Base-by-base conservation (phyloP, 2,888 invertebrate genomes). In the Scotopteryx bipunctaria region DNA sequence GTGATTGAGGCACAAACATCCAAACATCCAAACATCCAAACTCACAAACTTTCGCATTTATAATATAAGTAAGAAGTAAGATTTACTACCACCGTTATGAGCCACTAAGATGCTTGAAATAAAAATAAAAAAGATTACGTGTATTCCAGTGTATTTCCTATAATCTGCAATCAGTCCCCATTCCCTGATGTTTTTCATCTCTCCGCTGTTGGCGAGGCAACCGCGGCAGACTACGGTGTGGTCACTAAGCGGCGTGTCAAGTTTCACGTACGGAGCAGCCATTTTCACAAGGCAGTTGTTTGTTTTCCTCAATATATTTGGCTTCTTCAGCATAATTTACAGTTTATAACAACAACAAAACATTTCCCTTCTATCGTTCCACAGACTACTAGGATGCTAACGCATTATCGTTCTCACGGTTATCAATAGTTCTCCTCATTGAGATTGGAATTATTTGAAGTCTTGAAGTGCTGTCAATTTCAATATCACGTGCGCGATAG, bases 111-210 rank as follows among this genome's bases (percentile, higher is more conserved):
- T n/a, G n/a, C n/a, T n/a, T n/a, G n/a, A n/a, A n/a, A n/a, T n/a
- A n/a, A 19, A 19, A 5, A 19, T 6, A 19, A 19, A 5, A 27
- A 9, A 27, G 11, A 25, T 27, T 8, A 86, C 85, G 76, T 75
- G 66, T 21, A 86, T 64, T 38, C 79, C 76, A 0, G 86, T 78
- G 6, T 77, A 57, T 43, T 63, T 76, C n/a, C 59, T 71, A 49
- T 80, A 90, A 36, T 86, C 85, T 0, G 80, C 78, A 0, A 62
- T 55, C 0, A 88, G 49, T 0, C 76, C 81, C 80, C 83, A 83
- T 53, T 88, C 84, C 0, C 71, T 64, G 65, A 89, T 85, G 38
- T 86, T 82, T 53, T 87, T 88, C 86, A 90, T 85, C 58, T 81
- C 80, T 0, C 83, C 82, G 0, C 75, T 68, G 1, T 76, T 72